These are phyloP conservation scores for Enteromius radiatus DNA, from an alignment of 2,797 vertebrate species.

Conservation along the genomic window DNA sequence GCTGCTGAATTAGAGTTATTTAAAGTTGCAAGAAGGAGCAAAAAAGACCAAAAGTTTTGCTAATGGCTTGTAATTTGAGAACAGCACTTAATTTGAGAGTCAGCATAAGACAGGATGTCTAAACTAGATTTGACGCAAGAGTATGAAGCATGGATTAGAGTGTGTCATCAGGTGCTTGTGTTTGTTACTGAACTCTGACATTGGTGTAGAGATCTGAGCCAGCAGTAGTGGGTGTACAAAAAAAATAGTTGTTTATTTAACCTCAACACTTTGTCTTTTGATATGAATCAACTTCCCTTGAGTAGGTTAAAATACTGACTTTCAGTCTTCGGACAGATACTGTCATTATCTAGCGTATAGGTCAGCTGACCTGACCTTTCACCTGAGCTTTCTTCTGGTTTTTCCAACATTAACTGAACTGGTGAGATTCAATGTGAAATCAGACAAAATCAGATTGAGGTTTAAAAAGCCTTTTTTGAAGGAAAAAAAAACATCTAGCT, in stretches of 20 bases:
- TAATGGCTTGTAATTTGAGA: constrained; percentile 3
- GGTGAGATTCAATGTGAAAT: neutral
- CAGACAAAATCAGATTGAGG: neutral
- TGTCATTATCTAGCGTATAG: neutral
- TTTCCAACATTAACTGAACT: neutral
- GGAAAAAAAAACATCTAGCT: neutral
- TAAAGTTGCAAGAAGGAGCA: neutral
- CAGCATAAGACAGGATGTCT: neutral
- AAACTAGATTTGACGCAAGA: constrained; percentile 17
- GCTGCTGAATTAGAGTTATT: neutral
- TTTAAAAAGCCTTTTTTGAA: neutral
- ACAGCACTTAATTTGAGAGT: constrained; percentile 8
- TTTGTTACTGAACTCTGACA: constrained; percentile 9
- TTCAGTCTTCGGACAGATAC: neutral
- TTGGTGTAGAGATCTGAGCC: neutral
- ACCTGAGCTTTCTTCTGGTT: neutral
- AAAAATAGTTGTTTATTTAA: neutral
- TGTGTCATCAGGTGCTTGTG: neutral
- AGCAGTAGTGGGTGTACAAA: neutral
- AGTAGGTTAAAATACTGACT: neutral
- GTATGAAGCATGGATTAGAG: neutral
- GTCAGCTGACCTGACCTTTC: neutral
- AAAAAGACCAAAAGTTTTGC: neutral
- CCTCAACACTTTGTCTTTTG: neutral
- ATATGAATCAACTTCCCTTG: neutral